A percentile compares a stretch with the other conserved stretches of the same genome.
These are phyloP conservation scores for Huso huso DNA, from an alignment of 2,797 vertebrate species.

Conservation along the genomic window DNA sequence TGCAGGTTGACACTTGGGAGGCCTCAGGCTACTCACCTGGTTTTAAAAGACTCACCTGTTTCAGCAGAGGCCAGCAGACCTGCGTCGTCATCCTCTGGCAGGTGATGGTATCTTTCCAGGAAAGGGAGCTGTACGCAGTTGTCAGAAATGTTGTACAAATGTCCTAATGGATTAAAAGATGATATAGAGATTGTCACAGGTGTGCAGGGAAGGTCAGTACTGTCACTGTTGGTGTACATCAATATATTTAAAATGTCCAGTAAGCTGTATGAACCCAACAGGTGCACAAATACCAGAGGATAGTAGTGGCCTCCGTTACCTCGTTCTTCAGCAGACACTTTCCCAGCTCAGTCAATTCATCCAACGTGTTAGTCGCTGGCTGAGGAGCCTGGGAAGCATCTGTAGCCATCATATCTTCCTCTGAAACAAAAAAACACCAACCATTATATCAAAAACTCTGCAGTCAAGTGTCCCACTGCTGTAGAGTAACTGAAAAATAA, in stretches of 20 bases:
- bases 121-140: conserved; percentile 79
- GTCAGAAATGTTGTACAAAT: conserved; percentile 79
- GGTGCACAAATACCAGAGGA: neutral
- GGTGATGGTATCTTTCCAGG: conserved; percentile 86
- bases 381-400: conserved; percentile 53
- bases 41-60: conserved; percentile 61
- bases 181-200: neutral
- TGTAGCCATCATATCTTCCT: conserved; percentile 79
- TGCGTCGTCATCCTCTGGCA: conserved; percentile 83
- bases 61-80: conserved; percentile 89
- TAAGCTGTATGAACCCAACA: too few species aligned
- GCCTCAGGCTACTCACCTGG: too few species aligned
- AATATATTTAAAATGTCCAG: neutral
- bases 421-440: conserved; percentile 29
- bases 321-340: conserved; percentile 84
- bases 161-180: conserved; percentile 50
- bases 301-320: conserved; percentile 47
- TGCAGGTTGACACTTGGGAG: neutral
- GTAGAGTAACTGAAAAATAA: neutral
- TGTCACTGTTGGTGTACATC: too few species aligned
- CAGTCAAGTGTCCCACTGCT: neutral
- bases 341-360: conserved; percentile 86
- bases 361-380: conserved; percentile 42
- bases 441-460: conserved; percentile 2
- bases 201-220: too few species aligned